Evolutionary conservation across 2,888 invertebrate species (phyloP), one percentile per base, ranked within the genome.

Genomic region (Muscina levida): DNA sequence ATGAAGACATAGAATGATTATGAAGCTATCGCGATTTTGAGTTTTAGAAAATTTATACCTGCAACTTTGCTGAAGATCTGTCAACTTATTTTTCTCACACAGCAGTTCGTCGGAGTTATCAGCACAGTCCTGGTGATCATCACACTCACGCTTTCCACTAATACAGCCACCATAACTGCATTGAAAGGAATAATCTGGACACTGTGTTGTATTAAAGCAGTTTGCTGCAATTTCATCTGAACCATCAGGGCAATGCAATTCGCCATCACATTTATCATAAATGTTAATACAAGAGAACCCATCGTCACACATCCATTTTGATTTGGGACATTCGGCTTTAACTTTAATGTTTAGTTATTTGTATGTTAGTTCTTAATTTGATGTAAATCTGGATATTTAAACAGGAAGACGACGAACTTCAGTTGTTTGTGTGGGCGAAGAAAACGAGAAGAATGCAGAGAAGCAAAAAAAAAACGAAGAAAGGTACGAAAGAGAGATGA

Each of bases 141-240:
- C 84, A 42, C 87, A 87, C 65, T 51, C 65, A 0, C 77, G 71
- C 0, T 17, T 51, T 0, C 82, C 83, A 2, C 66, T 26, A 19
- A 87, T 84, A 44, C 87, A 87, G 0, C 86, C 90, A 0, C 89
- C 89, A 8, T 90, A 90, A 1, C 85, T 85, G 74, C 89, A 90
- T 17, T 85, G 84, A 75, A 87, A 89, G 42, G 93, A 91, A 83
- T 91, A 92, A 0, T 87, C 80, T 0, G 91, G 91, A 84, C 94
- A 94, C 80, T 84, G 51, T 0, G 44, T 31, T n/a, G 57, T 65
- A n/a, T 87, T 82, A 13, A 87, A 82, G 56, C 90, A 90, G 11
- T 77, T 79, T 44, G 84, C 71, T 0, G 86, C 83, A 6, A 85
- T 87, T 79, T 90, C 89, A 80, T 90, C 89, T 0, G 89, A 87